Evolutionary conservation across 1,140 invertebrate genomes (phyloP).

Genomic region (Drosophila nigromelanica): DNA sequence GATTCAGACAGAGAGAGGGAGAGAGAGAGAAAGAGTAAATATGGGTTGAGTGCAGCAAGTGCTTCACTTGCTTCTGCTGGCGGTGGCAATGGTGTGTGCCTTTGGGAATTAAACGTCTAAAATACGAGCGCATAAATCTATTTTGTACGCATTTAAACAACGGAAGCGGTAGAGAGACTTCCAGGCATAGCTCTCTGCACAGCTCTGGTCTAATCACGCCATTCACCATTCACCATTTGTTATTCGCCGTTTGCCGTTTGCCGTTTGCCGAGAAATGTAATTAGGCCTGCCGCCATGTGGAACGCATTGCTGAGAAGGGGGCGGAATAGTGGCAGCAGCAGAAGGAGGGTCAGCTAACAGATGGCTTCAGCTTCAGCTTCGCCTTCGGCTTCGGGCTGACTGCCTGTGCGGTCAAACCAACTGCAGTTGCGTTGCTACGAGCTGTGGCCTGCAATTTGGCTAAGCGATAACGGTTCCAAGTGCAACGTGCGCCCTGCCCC

Average conservation of each 20-base stretch:
- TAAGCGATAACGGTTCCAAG: constrained; percentile 56
- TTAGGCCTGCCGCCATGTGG: constrained; percentile 78
- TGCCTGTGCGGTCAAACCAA: constrained; percentile 29
- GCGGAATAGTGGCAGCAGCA: constrained; percentile 3
- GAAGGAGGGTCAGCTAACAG: constrained; percentile 46
- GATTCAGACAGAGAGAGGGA: not conserved
- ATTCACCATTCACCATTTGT: constrained; percentile 32
- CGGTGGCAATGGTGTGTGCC: constrained; percentile 28
- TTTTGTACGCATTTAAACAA: constrained; percentile 76
- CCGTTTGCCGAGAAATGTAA: constrained; percentile 73
- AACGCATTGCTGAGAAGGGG: constrained; percentile 59
- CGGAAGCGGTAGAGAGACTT: not conserved
- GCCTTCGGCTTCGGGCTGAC: constrained; percentile 56
- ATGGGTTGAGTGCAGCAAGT: constrained; percentile 36
- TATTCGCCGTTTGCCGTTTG: constrained; percentile 47
- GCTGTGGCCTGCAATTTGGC: constrained; percentile 41
- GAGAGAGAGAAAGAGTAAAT: not conserved
- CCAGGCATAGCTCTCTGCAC: constrained; percentile 8
- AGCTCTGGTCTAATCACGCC: constrained; percentile 61
- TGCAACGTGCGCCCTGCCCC: not conserved
- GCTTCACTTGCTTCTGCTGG: constrained; percentile 33
- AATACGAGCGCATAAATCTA: constrained; percentile 81
- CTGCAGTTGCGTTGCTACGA: constrained; percentile 20
- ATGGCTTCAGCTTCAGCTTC: constrained; percentile 53
- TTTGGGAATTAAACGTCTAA: constrained; percentile 74